phyloP scores from a whole-genome alignment of 1,140 invertebrate genomes.

The Cylas formicarius region DNA sequence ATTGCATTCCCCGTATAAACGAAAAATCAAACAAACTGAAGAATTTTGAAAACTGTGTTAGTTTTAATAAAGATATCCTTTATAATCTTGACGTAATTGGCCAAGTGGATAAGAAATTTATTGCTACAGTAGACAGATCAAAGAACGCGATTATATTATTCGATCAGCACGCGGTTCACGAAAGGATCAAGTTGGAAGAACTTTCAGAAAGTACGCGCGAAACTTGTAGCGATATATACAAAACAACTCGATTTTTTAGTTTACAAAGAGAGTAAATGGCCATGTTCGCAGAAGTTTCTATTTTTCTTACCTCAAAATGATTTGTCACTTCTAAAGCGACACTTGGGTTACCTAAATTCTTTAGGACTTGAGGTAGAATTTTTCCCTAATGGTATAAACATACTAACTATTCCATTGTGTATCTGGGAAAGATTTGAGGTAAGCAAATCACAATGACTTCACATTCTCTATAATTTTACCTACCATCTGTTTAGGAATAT shows the following conservation, averaged over 20 bases:
- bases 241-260: constrained; percentile 16
- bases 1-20: constrained; percentile 20
- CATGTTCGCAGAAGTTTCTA: constrained; percentile 14
- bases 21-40: constrained; percentile 5
- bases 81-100: constrained; percentile 48
- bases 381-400: constrained; percentile 23
- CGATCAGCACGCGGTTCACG: constrained; percentile 73
- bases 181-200: constrained; percentile 58
- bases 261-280: constrained; percentile 16
- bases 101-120: constrained; percentile 64
- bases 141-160: constrained; percentile 52
- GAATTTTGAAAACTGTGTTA: constrained; percentile 14
- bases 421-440: constrained; percentile 26
- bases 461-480: background rate
- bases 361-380: constrained; percentile 27
- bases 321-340: constrained; percentile 18
- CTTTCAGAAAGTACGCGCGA: constrained; percentile 40
- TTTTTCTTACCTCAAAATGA: constrained; percentile 27
- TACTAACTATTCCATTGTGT: constrained; percentile 29
- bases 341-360: constrained; percentile 19
- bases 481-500: constrained; percentile 13
- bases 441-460: constrained; percentile 8
- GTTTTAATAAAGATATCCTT: constrained; percentile 33
- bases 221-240: constrained; percentile 1
- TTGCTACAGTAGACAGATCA: constrained; percentile 43